Base-by-base conservation (phyloP, 1,140 invertebrate genomes). In the Drosophila parabipectinata region DNA sequence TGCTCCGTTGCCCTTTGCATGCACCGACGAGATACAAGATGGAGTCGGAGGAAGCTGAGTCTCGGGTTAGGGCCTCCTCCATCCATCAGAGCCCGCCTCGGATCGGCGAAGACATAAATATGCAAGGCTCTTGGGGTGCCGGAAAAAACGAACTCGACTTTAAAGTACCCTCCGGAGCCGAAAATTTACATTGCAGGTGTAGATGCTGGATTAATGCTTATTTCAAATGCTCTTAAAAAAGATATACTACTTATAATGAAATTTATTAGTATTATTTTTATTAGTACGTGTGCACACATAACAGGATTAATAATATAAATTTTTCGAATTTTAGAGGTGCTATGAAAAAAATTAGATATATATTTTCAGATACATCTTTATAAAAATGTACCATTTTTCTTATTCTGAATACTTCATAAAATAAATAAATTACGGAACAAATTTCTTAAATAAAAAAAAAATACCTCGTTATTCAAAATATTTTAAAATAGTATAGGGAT, bases 41-140 rank as follows among this genome's bases (percentile, higher is more conserved):
- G 64, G 64, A 68, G 64, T 67, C 60, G 30, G 39, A 50, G 30
- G 58, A 47, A 4, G 45, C 28, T 18, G 44, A 41, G 51, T 9
- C 60, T 26, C 39, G 26, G 52, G 37, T 21, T 14, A 58, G 28
- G 18, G 15, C 28, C 4, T 21, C 39, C 10, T n/a, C 51, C 50
- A 24, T 18, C 62, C 57, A 39, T 9, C 28, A n/a, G 32, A 28
- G 15, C 8, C 59, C 41, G 14, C 58, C 63, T 37, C 30, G 50
- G 50, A 48, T 48, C 34, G 64, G 32, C 14, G 24, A 24, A 32
- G 26, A 71, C 67, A 71, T 71, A 71, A 71, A 71, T 71, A 71
- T 71, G 67, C 67, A 71, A 57, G 67, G 52, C 67, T 50, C 63
- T 68, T 21, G 64, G 45, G 67, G 64, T 71, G 67, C 52, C 64